A percentile compares a stretch with the other conserved stretches of the same genome.
These are phyloP conservation scores for Alces alces DNA, from an alignment of 2,113 vertebrate genomes.

Conservation along the genomic window DNA sequence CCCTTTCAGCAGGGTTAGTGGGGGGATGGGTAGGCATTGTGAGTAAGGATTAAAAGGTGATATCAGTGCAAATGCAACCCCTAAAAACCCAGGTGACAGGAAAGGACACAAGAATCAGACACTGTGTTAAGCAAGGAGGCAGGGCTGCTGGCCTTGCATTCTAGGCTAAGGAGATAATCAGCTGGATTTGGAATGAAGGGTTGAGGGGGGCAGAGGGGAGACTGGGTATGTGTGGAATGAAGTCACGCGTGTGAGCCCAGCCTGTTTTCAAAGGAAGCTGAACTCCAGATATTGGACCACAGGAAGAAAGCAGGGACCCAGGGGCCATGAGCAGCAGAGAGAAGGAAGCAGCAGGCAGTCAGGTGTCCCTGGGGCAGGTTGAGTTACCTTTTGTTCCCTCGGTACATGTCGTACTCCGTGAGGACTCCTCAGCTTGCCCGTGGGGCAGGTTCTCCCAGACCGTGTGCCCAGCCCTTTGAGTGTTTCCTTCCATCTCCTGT, in stretches of 20 bases:
- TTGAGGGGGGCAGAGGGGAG: neutral
- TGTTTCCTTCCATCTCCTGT: neutral
- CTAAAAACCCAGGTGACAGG: neutral
- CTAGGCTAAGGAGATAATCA: neutral
- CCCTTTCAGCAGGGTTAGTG: neutral
- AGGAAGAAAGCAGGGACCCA: neutral
- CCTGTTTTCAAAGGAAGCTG: neutral
- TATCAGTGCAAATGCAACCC: neutral
- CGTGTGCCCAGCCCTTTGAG: neutral
- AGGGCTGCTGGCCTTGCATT: neutral
- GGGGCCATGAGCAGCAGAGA: neutral
- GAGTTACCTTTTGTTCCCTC: neutral
- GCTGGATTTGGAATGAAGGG: neutral
- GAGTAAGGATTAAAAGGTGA: neutral
- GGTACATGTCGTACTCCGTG: accelerated
- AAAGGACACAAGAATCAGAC: neutral
- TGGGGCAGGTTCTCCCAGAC: neutral
- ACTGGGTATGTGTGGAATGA: neutral
- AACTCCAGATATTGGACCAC: neutral
- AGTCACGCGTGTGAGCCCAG: neutral
- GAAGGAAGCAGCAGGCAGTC: neutral
- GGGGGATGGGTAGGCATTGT: neutral
- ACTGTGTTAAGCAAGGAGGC: neutral
- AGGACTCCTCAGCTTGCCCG: neutral
- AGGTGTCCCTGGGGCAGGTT: neutral